Conservation (phyloP, 2,888 invertebrate species). For the Pegoplata infirma region DNA sequence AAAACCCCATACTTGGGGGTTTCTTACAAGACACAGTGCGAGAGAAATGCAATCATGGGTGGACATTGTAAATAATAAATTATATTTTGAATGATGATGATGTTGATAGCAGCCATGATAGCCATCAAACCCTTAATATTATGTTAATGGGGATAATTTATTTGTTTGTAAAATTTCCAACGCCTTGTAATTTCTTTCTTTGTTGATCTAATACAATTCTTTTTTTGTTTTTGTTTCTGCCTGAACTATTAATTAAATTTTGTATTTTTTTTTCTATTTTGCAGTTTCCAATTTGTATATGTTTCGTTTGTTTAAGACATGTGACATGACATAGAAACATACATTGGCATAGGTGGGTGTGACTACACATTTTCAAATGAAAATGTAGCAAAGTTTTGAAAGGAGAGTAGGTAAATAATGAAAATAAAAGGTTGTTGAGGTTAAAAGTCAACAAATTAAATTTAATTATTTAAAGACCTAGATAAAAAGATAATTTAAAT, state of each 20-base stretch:
- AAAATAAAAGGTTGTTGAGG: too few relatives aligned
- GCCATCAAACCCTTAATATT: constrained; percentile 8
- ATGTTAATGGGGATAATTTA: constrained; percentile 36
- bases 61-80: constrained; percentile 40
- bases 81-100: constrained; percentile 25
- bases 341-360: not conserved
- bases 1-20: too few relatives aligned
- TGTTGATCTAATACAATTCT: not conserved
- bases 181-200: constrained; percentile 23
- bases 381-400: not conserved
- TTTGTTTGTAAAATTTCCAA: constrained; percentile 28
- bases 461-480: too few relatives aligned
- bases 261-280: constrained; percentile 6
- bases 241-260: constrained; percentile 47
- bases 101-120: not conserved
- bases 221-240: constrained; percentile 1
- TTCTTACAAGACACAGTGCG: too few relatives aligned
- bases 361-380: too few relatives aligned
- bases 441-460: not conserved
- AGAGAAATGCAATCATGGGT: not conserved
- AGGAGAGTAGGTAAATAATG: not conserved
- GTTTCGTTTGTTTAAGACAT: constrained; percentile 39
- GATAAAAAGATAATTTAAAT: too few relatives aligned
- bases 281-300: not conserved
- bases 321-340: not conserved